phyloP scores from a whole-genome alignment of 2,888 invertebrate genomes.

The Scaptomyza parva region DNA sequence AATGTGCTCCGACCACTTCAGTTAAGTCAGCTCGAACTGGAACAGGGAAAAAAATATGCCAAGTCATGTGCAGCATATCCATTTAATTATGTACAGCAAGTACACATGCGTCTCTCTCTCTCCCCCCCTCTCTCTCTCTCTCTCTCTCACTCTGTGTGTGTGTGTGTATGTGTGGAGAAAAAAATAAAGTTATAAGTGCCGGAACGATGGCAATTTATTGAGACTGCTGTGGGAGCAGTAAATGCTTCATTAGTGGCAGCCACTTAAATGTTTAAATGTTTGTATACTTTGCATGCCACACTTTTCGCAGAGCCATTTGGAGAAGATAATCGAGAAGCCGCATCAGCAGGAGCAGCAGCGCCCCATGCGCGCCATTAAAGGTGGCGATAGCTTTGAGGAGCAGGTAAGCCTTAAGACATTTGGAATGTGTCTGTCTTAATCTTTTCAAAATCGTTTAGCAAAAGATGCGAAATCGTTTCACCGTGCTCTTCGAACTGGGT shows the following conservation, averaged over 20 bases:
- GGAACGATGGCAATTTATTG: slow-evolving; percentile 51
- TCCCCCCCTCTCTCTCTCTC: too few species aligned
- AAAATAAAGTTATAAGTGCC: slow-evolving; percentile 4
- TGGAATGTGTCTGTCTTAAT: not conserved
- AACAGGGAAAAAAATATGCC: slow-evolving; percentile 39
- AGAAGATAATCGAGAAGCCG: slow-evolving; percentile 94
- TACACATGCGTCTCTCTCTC: too few species aligned
- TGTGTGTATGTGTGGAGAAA: slow-evolving; percentile 5
- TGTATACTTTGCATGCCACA: slow-evolving; percentile 43
- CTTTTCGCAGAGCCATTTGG: slow-evolving; percentile 90
- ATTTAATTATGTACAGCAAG: slow-evolving; percentile 63
- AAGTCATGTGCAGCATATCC: slow-evolving; percentile 72
- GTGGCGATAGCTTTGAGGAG: slow-evolving; percentile 88
- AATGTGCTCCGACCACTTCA: not conserved
- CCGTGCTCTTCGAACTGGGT: slow-evolving; percentile 93
- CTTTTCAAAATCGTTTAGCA: slow-evolving; percentile 50
- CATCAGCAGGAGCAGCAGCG: slow-evolving; percentile 85
- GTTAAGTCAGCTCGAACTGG: not conserved
- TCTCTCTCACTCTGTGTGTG: too few species aligned
- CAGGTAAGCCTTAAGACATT: slow-evolving; percentile 83
- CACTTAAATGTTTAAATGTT: slow-evolving; percentile 75
- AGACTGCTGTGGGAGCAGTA: slow-evolving; percentile 34
- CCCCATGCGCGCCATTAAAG: slow-evolving; percentile 85
- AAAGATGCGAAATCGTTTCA: slow-evolving; percentile 88
- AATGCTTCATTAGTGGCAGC: slow-evolving; percentile 64